Percentiles rank a stretch among this genome's conserved stretches.
These are phyloP conservation scores for Pachycephus smyrnensis DNA, from an alignment of 2,888 invertebrate genomes.

Conservation along the genomic window DNA sequence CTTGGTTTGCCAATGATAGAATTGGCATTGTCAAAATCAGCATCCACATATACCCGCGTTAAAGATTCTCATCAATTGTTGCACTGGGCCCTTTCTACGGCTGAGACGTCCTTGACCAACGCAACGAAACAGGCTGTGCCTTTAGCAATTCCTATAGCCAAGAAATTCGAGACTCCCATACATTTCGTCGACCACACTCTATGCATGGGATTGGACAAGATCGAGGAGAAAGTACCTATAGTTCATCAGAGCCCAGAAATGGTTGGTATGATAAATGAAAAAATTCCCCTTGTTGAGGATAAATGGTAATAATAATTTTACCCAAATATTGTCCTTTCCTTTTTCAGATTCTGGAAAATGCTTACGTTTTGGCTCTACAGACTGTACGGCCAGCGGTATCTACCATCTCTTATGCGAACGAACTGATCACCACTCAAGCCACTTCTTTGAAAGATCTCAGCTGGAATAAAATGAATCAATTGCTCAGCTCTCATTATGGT, in stretches of 20 bases:
- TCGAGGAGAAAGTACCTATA: conserved; percentile 76
- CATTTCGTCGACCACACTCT: conserved; percentile 75
- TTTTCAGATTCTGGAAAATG: conserved; percentile 55
- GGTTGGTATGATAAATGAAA: conserved; percentile 36
- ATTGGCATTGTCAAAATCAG: conserved; percentile 52
- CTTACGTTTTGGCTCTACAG: conserved; percentile 49
- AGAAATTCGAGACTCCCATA: conserved; percentile 70
- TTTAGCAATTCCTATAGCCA: conserved; percentile 72
- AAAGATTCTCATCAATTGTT: conserved; percentile 64
- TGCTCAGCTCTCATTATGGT: conserved; percentile 78
- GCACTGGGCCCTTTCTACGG: conserved; percentile 74
- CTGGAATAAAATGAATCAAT: conserved; percentile 79
- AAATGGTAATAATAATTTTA: too few relatives aligned
- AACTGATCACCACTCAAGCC: conserved; percentile 72
- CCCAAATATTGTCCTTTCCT: neutral
- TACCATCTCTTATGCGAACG: conserved; percentile 69
- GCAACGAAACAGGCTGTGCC: conserved; percentile 69
- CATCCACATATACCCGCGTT: conserved; percentile 52
- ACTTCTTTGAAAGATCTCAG: conserved; percentile 76
- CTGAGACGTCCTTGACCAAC: conserved; percentile 69
- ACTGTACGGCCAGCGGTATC: conserved; percentile 51
- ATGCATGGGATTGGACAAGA: conserved; percentile 75
- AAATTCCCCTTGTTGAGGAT: too few relatives aligned
- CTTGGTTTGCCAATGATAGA: conserved; percentile 56
- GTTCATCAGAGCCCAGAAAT: conserved; percentile 74